Evolutionary conservation across 2,113 vertebrate genomes (phyloP).

Genomic region (Colossoma macropomum): DNA sequence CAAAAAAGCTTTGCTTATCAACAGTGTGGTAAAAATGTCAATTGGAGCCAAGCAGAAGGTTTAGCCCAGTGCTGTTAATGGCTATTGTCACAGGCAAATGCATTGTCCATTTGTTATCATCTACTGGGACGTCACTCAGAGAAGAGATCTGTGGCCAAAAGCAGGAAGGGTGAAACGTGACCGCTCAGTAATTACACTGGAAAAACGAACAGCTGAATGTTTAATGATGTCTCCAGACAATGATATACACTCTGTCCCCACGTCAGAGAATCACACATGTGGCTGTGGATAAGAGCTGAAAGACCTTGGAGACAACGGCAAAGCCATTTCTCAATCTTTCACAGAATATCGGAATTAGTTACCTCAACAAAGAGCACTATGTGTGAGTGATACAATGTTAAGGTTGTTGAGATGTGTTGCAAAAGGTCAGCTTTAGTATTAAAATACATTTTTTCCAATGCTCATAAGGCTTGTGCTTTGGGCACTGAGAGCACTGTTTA

Average conservation of each 20-base stretch:
- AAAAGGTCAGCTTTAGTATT: background rate
- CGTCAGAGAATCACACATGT: conserved; percentile 38
- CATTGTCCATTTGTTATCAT: conserved; percentile 35
- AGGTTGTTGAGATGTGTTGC: background rate
- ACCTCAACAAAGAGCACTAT: background rate
- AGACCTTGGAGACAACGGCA: conserved; percentile 12
- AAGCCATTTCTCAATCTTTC: background rate
- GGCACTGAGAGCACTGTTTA: too few species aligned
- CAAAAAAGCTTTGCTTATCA: background rate
- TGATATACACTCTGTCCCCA: conserved; percentile 37
- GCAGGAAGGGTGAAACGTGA: conserved; percentile 46
- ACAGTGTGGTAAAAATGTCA: conserved; percentile 10
- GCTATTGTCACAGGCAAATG: conserved; percentile 19
- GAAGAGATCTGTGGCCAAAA: conserved; percentile 27
- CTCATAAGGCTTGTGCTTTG: background rate
- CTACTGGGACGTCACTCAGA: conserved; percentile 12
- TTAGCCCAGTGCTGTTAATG: conserved; percentile 5
- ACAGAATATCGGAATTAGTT: background rate
- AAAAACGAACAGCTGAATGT: conserved; percentile 57
- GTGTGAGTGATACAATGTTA: background rate
- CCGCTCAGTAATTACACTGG: conserved; percentile 36
- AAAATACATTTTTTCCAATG: background rate
- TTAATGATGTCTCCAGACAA: conserved; percentile 48
- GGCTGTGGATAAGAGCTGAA: conserved; percentile 13
- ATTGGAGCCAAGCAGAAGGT: background rate